A percentile compares a stretch with the other conserved stretches of the same genome.
Conservation (phyloP, 2,797 vertebrate genomes). For the Epinephelus malabaricus region DNA sequence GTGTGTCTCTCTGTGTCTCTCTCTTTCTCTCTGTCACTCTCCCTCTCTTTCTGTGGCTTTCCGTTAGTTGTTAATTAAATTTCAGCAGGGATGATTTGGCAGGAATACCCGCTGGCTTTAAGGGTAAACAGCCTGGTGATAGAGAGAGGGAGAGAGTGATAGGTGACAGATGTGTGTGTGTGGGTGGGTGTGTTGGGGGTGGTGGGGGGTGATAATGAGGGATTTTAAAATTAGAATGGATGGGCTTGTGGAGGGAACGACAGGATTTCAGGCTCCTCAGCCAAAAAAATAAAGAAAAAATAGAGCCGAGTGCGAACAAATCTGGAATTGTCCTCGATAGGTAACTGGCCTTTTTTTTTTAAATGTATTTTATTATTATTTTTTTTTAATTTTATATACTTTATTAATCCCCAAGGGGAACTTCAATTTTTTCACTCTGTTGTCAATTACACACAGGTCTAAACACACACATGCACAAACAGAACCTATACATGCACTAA, state of each 20-base stretch:
- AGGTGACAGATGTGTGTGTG: conserved; percentile 56
- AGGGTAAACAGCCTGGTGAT: conserved; percentile 75
- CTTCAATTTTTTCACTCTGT: too few relatives aligned
- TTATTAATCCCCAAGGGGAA: too few relatives aligned
- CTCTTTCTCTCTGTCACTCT: conserved; percentile 19
- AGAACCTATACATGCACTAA: too few relatives aligned
- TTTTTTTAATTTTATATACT: conserved; percentile 1
- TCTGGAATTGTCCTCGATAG: conserved; percentile 43
- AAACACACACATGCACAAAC: too few relatives aligned
- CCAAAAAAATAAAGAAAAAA: conserved; percentile 27
- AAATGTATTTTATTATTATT: too few relatives aligned
- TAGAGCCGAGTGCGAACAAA: conserved; percentile 33
- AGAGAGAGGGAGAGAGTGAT: conserved; percentile 60
- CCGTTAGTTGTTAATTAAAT: conserved; percentile 82
- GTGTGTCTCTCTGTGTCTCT: conserved; percentile 17
- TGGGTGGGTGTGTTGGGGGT: conserved; percentile 2
- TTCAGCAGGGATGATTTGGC: conserved; percentile 82
- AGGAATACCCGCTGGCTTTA: conserved; percentile 74
- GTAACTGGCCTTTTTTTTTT: conserved; percentile 25
- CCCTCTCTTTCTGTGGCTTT: conserved; percentile 51
- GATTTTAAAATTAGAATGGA: conserved; percentile 69
- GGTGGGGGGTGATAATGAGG: conserved; percentile 58
- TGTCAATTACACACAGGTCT: too few relatives aligned
- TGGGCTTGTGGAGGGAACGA: conserved; percentile 43
- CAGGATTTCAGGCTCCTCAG: conserved; percentile 46